Evolutionary conservation across 2,888 invertebrate genomes (phyloP).

Genomic region (Agonum fuliginosum): DNA sequence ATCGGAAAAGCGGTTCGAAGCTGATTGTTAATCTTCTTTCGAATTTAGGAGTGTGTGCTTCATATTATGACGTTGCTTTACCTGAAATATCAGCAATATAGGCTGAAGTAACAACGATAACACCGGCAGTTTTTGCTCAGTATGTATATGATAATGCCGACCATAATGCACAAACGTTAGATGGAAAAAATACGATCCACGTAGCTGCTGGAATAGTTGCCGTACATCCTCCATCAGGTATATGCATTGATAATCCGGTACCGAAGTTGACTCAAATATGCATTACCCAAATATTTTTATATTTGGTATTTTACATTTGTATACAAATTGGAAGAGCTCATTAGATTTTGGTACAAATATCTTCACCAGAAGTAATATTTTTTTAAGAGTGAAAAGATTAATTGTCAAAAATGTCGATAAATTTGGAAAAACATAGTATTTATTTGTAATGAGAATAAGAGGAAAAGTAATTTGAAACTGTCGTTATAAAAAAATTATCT

Average conservation of each 20-base stretch:
- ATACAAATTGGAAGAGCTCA: no score
- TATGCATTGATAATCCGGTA: neutral
- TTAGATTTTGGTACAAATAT: no score
- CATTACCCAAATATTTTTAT: no score
- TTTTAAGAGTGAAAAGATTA: no score
- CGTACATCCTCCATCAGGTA: neutral
- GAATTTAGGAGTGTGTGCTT: neutral
- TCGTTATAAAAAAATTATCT: no score
- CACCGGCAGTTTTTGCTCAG: no score
- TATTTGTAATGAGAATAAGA: no score
- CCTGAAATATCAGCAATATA: neutral
- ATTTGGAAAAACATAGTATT: no score
- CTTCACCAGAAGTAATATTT: no score
- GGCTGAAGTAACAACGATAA: neutral
- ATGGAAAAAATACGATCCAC: neutral
- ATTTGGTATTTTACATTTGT: no score
- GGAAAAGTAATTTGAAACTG: no score
- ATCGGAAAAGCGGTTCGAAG: neutral
- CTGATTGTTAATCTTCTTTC: neutral
- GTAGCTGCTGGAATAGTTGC: neutral
- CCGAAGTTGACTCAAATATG: conserved; percentile 18
- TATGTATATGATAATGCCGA: neutral
- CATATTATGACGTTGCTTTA: neutral
- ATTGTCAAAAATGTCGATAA: no score
- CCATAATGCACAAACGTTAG: neutral